Percentiles rank a stretch among this genome's conserved stretches.
phyloP scores from a whole-genome alignment of 1,140 invertebrate species.

The Formica exsecta region DNA sequence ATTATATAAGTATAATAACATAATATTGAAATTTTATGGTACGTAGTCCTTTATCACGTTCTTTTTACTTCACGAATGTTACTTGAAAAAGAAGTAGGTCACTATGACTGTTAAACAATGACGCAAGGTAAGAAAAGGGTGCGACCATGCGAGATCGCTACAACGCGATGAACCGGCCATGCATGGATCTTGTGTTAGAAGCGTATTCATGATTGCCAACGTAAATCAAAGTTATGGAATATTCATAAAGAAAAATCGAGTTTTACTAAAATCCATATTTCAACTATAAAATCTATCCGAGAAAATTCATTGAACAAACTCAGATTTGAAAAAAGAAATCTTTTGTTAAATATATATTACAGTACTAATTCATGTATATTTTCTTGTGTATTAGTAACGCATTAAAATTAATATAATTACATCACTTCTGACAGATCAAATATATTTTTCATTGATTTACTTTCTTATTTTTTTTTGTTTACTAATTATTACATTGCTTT shows the following conservation, averaged over 20 bases:
- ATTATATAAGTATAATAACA: slow-evolving; percentile 3
- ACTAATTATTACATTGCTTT: too few relatives aligned
- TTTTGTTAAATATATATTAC: not conserved
- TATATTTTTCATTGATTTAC: too few relatives aligned
- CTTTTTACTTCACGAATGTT: slow-evolving; percentile 17
- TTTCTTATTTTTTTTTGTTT: too few relatives aligned
- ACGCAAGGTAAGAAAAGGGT: slow-evolving; percentile 20
- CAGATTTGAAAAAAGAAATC: not conserved
- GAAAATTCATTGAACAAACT: not conserved
- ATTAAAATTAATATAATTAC: too few relatives aligned
- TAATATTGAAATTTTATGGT: not conserved
- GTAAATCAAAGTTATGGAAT: slow-evolving; percentile 25
- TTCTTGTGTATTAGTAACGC: too few relatives aligned
- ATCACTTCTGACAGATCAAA: too few relatives aligned
- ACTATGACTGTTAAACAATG: slow-evolving; percentile 38
- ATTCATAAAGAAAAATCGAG: slow-evolving; percentile 1
- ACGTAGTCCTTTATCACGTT: not conserved
- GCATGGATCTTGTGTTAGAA: slow-evolving; percentile 34
- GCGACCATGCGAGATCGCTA: slow-evolving; percentile 29
- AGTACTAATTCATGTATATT: too few relatives aligned
- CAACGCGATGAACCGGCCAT: slow-evolving; percentile 23
- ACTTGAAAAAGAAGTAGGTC: slow-evolving; percentile 40
- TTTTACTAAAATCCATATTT: slow-evolving; percentile 13
- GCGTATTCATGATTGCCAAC: slow-evolving; percentile 10
- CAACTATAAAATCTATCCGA: not conserved